Conservation (phyloP, 2,113 vertebrate genomes). For the Leptodactylus fuscus region DNA sequence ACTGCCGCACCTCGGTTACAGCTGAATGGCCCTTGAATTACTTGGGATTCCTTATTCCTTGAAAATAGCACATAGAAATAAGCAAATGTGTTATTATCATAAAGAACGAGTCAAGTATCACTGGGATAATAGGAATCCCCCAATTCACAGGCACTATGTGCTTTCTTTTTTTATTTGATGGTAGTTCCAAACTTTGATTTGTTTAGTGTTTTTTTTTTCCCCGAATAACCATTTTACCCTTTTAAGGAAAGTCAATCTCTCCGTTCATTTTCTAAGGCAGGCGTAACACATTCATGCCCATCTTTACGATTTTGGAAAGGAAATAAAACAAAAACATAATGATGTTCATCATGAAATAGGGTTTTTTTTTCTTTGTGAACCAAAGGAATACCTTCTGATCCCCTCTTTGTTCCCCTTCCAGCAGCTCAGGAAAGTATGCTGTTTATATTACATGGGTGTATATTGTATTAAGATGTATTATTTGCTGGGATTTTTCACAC, state of each 20-base stretch:
- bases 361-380: constrained; percentile 8
- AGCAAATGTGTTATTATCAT: neutral
- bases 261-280: constrained; percentile 13
- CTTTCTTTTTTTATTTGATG: neutral
- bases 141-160: neutral
- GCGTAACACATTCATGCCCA: neutral
- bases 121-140: neutral
- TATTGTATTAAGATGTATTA: neutral
- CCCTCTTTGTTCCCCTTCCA: constrained; percentile 20
- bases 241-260: constrained; percentile 39
- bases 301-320: constrained; percentile 15
- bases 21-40: too few relatives aligned
- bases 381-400: neutral
- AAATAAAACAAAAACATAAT: constrained; percentile 16
- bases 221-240: constrained; percentile 24
- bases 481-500: neutral
- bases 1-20: too few relatives aligned
- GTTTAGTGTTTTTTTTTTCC: neutral
- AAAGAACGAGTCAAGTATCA: neutral
- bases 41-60: too few relatives aligned
- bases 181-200: constrained; percentile 3
- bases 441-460: neutral
- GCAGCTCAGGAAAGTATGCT: neutral
- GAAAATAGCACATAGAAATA: neutral
- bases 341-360: neutral